Percentiles rank a stretch among this genome's conserved stretches.
Evolutionary conservation across 2,113 vertebrate genomes (phyloP).

Genomic region (Natator depressus): DNA sequence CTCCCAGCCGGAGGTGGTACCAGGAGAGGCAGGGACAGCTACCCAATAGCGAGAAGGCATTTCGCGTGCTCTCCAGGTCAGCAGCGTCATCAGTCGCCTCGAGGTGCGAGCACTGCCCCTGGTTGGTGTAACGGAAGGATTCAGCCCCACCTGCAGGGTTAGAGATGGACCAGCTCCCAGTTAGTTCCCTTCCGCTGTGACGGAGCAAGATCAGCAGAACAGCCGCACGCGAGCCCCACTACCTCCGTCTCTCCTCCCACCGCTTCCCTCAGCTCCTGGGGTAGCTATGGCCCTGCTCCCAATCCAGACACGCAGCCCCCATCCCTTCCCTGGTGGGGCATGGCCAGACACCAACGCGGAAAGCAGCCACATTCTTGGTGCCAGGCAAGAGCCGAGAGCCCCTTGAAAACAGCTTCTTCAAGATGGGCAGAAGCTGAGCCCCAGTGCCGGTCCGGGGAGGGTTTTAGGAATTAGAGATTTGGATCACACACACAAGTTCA

Average conservation of each 20-base stretch:
- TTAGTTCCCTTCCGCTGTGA: no score
- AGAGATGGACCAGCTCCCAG: background rate
- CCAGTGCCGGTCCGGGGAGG: background rate
- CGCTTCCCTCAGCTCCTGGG: background rate
- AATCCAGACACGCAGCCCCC: background rate
- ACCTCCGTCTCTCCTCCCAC: background rate
- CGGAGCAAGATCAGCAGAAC: background rate
- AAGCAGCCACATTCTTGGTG: background rate
- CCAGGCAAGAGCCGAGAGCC: background rate
- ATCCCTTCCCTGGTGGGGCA: background rate
- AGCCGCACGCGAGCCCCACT: background rate
- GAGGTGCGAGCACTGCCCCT: conserved; percentile 71
- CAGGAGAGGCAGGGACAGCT: background rate
- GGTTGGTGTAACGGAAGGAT: conserved; percentile 79
- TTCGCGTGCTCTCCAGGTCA: conserved; percentile 76
- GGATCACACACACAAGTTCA: background rate
- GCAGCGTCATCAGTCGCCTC: conserved; percentile 40
- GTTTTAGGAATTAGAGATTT: background rate
- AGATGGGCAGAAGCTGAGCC: background rate
- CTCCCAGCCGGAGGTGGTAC: background rate
- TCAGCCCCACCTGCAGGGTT: conserved; percentile 70
- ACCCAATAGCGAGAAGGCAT: conserved; percentile 79
- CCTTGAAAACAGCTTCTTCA: background rate
- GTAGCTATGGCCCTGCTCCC: background rate
- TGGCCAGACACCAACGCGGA: background rate